phyloP scores from a whole-genome alignment of 2,797 vertebrate species.

The Galaxias olidus region DNA sequence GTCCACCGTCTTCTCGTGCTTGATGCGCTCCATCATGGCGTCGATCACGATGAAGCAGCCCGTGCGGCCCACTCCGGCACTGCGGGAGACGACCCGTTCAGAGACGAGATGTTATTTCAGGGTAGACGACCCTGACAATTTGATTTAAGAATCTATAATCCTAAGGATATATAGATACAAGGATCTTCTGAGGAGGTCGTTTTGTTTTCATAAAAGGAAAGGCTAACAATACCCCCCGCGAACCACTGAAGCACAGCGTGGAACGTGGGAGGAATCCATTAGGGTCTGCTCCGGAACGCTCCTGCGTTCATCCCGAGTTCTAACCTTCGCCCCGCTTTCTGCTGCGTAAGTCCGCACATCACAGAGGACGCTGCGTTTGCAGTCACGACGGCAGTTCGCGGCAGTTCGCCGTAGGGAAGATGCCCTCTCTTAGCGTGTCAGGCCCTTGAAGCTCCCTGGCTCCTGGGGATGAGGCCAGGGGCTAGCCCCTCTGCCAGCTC shows the following conservation, averaged over 20 bases:
- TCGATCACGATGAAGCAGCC: constrained; percentile 99
- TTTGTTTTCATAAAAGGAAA: no score
- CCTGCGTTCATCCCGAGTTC: no score
- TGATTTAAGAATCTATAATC: no score
- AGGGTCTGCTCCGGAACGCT: neutral
- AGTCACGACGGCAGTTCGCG: constrained; percentile 18
- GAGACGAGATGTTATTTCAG: no score
- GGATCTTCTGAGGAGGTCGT: no score
- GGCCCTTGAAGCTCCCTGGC: constrained; percentile 27
- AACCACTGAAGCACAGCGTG: no score
- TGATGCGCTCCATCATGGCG: constrained; percentile 98
- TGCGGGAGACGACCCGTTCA: constrained; percentile 57
- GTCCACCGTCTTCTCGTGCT: constrained; percentile 99
- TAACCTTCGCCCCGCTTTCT: neutral
- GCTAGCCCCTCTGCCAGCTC: constrained; percentile 24
- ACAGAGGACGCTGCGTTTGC: neutral
- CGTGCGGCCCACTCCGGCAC: constrained; percentile 95
- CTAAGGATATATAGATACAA: no score
- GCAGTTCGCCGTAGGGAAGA: constrained; percentile 7
- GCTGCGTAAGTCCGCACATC: neutral
- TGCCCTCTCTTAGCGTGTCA: constrained; percentile 5
- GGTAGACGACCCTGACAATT: no score
- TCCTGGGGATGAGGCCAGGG: constrained; percentile 26
- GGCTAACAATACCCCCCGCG: constrained; percentile 9
- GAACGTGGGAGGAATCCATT: neutral